A percentile compares a stretch with the other conserved stretches of the same genome.
Evolutionary conservation across 2,797 vertebrate species (phyloP).

Genomic region (Syndactyla subalaris): DNA sequence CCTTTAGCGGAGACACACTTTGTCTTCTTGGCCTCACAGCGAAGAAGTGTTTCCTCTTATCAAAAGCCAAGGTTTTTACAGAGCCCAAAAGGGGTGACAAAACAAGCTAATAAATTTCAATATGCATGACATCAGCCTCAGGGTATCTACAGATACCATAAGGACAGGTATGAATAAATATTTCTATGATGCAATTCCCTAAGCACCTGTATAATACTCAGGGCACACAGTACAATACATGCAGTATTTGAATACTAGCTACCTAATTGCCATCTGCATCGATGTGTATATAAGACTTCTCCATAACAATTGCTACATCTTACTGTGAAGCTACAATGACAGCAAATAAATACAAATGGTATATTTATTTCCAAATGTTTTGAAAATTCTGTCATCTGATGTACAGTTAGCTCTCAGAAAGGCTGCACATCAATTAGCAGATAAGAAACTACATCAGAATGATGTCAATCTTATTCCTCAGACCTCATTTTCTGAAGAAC

Average conservation of each 20-base stretch:
- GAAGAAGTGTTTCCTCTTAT: background rate
- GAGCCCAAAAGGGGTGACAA: background rate
- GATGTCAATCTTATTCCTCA: slow-evolving; percentile 9
- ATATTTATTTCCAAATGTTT: background rate
- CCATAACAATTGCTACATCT: background rate
- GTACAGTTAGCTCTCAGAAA: background rate
- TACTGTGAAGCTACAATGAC: background rate
- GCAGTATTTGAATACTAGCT: background rate
- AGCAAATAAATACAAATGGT: background rate
- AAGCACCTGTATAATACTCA: background rate
- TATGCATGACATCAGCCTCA: background rate
- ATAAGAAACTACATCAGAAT: slow-evolving; percentile 6
- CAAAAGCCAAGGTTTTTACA: background rate
- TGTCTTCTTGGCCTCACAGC: background rate
- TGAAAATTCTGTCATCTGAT: background rate
- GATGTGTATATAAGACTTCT: background rate
- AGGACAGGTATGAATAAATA: background rate
- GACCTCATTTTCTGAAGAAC: slow-evolving; percentile 98
- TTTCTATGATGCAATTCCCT: background rate
- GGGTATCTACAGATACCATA: background rate
- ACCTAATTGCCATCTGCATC: background rate
- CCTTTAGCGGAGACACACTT: background rate
- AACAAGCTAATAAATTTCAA: background rate
- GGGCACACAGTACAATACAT: background rate
- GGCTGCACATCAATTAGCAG: background rate